Percentiles rank a stretch among this genome's conserved stretches.
These are phyloP conservation scores for Torymus auratus DNA, from an alignment of 2,888 invertebrate genomes.

Conservation along the genomic window DNA sequence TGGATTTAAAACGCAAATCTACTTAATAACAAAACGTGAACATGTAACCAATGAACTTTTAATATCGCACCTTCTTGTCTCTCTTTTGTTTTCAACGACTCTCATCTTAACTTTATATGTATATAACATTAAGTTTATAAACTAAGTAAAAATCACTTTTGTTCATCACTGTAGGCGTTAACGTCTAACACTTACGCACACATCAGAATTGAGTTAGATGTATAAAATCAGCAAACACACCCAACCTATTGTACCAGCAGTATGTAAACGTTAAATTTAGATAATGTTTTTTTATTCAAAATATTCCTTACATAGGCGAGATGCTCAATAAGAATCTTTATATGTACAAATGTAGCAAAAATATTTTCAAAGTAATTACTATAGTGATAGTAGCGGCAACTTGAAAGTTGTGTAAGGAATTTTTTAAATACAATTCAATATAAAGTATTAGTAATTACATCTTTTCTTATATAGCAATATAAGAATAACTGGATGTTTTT, in stretches of 20 bases:
- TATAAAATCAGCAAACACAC: conserved; percentile 8
- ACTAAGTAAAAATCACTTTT: conserved; percentile 14
- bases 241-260: not conserved
- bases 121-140: not conserved
- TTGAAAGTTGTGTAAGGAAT: conserved; percentile 11
- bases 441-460: not conserved
- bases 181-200: not conserved
- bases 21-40: conserved; percentile 47
- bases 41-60: conserved; percentile 41
- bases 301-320: conserved; percentile 17
- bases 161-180: not conserved
- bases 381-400: not conserved
- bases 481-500: too few species aligned
- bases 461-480: too few species aligned
- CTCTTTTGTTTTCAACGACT: conserved; percentile 21
- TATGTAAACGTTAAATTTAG: not conserved
- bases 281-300: conserved; percentile 14
- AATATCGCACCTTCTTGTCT: conserved; percentile 12
- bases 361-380: conserved; percentile 35
- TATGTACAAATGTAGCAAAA: conserved; percentile 46
- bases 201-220: not conserved
- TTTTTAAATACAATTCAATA: conserved; percentile 15
- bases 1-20: conserved; percentile 39
- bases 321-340: not conserved
- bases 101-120: not conserved